Base-by-base conservation (phyloP, 92 coral and sea anemone genomes). In the Epizoanthus ramosus region DNA sequence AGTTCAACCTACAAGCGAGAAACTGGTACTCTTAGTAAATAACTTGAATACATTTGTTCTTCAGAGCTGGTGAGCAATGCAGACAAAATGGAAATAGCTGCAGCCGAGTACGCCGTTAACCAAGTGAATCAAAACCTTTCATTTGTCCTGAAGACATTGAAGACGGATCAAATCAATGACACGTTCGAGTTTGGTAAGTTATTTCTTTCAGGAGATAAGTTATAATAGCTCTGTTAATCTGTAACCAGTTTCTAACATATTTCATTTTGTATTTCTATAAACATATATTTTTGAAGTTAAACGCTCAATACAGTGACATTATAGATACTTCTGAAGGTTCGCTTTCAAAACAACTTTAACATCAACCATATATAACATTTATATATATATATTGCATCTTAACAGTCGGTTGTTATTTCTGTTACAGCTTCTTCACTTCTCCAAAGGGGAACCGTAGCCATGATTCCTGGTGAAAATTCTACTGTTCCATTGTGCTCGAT, bases 391-490 rank as follows among this genome's bases (percentile, higher is more conserved):
- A 28, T 28, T 28, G 31, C 2, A 9, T 22, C 5, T 50, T 4
- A n/a, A 25, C 4, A 14, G 17, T 24, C 13, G 54, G 54, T 4
- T 53, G 1, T 67, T 10, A 8, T 23, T 43, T 47, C 8, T 5
- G 52, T 54, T 53, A 8, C 64, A 73, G 79, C 79, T 25, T 73
- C 79, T 1, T 53, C 8, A 5, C 45, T 87, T 28, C 84, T 73
- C 47, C 47, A 70, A 41, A 73, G 60, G 17, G 79, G 85, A 28
- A 63, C 81, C 64, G 67, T 80, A 15, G 70, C 84, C 6, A 54
- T 90, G 45, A 72, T 90, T 50, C 87, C 89, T 39, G 88, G 89
- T 47, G 43, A 65, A 47, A 28, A 24, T 2, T 22, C 58, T 4
- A 22, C 61, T 15, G 45, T 39, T 60, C 33, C 74, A 10, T 68